phyloP scores from a whole-genome alignment of 2,888 invertebrate genomes.

The Sarcophaga carnaria region DNA sequence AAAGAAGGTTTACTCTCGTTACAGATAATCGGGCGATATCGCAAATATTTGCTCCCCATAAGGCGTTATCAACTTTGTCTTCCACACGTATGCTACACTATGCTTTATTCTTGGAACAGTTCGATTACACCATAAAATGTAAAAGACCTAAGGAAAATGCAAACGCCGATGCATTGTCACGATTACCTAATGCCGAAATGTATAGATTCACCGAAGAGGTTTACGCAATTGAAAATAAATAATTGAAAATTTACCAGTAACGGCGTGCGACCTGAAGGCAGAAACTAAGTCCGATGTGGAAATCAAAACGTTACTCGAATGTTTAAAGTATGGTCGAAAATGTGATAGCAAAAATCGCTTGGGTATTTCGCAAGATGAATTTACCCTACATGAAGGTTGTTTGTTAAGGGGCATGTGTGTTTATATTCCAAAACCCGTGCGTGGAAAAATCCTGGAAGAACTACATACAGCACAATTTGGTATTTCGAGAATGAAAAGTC shows the following conservation, averaged over 20 bases:
- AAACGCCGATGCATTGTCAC: constrained; percentile 60
- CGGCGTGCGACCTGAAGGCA: constrained; percentile 4
- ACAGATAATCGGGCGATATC: constrained; percentile 72
- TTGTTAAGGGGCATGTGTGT: constrained; percentile 25
- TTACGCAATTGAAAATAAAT: constrained; percentile 52
- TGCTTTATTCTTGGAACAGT: constrained; percentile 59
- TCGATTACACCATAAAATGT: constrained; percentile 60
- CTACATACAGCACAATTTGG: constrained; percentile 29
- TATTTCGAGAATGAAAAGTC: constrained; percentile 35
- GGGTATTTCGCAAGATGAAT: constrained; percentile 13
- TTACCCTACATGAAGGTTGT: constrained; percentile 38
- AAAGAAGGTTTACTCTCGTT: constrained; percentile 76
- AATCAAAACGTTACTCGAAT: constrained; percentile 4
- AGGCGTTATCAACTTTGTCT: constrained; percentile 51
- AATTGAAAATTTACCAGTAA: constrained; percentile 50
- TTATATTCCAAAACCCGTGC: constrained; percentile 14
- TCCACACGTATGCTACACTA: constrained; percentile 67
- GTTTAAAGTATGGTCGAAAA: not conserved
- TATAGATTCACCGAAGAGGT: constrained; percentile 34
- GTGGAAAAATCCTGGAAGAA: constrained; percentile 5
- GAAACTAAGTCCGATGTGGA: constrained; percentile 24
- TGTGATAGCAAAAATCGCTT: constrained; percentile 23
- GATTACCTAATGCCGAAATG: constrained; percentile 25
- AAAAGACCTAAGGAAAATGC: constrained; percentile 47
- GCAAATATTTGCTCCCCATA: constrained; percentile 47